Evolutionary conservation across 2,888 invertebrate genomes (phyloP), one percentile per base, ranked within the genome.

Genomic region (Exocentrus adspersus): DNA sequence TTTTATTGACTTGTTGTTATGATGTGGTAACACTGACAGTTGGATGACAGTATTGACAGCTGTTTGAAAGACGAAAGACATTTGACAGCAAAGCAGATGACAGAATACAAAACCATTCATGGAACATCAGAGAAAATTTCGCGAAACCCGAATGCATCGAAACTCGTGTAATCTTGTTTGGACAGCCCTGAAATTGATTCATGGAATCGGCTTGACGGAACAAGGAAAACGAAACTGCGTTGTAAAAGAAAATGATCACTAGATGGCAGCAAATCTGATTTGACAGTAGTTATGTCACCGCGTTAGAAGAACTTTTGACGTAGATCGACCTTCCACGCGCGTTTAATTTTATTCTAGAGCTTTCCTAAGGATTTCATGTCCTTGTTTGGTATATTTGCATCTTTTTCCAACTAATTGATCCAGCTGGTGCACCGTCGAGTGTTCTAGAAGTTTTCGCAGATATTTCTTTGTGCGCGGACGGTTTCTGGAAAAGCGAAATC

Each of bases 281-380:
- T n/a, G n/a, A n/a, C n/a, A n/a, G n/a, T n/a, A n/a, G n/a, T n/a
- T 51, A 32, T 51, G 32, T 3, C 30, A 51, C 2, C 7, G 5
- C 19, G 10, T n/a, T 20, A 51, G 30, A 51, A 51, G 51, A 17
- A 19, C 17, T 6, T 12, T 7, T n/a, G 32, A 32, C 19, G 19
- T 19, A 17, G 4, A 10, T 14, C 41, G 9, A 32, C 9, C 20
- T 52, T 41, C 14, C 7, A 53, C 1, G 24, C n/a, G n/a, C n/a
- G n/a, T n/a, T n/a, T n/a, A n/a, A 10, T 24, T 24, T 24, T 24
- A 28, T 54, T 54, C 54, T 43, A 54, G 54, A 54, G 43, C 21
- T 16, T 30, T 43, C 16, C 54, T 43, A 54, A 43, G 43, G 43
- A 17, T 16, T 30, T 43, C 16, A 43, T 28, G 24, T 54, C 54